These are phyloP conservation scores for Meleagris gallopavo DNA, from an alignment of 2,113 vertebrate genomes.

Conservation along the genomic window DNA sequence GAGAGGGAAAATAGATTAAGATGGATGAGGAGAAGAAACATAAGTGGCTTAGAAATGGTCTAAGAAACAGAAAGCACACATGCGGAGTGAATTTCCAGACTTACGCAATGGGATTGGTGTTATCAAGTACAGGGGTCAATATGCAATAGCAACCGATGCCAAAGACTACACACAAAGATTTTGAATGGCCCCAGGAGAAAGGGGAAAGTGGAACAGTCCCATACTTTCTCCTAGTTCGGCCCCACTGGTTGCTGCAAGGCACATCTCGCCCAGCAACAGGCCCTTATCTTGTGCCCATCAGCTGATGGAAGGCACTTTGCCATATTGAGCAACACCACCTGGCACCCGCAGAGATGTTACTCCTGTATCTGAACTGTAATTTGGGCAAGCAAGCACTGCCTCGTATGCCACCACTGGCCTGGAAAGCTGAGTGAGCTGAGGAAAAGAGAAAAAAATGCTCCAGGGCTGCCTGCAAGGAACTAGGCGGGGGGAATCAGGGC, in stretches of 20 bases:
- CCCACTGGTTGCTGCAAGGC: rapidly evolving
- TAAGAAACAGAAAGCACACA: neutral
- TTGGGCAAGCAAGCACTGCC: neutral
- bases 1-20: neutral
- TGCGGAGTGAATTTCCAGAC: neutral
- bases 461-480: neutral
- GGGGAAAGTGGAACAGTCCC: neutral
- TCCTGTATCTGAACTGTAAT: neutral
- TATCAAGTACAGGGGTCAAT: slow-evolving; percentile 21
- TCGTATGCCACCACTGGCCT: neutral
- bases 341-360: neutral
- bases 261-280: rapidly evolving
- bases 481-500: neutral
- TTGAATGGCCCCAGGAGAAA: neutral
- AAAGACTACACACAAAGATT: neutral
- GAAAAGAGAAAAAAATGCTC: neutral
- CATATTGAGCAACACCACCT: neutral
- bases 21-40: neutral
- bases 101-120: neutral
- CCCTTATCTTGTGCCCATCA: neutral
- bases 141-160: neutral
- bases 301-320: rapidly evolving
- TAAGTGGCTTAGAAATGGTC: neutral
- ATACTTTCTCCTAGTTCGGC: neutral
- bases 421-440: rapidly evolving